Evolutionary conservation across 2,888 invertebrate species (phyloP).

Genomic region (Phoenoteleia sp.): DNA sequence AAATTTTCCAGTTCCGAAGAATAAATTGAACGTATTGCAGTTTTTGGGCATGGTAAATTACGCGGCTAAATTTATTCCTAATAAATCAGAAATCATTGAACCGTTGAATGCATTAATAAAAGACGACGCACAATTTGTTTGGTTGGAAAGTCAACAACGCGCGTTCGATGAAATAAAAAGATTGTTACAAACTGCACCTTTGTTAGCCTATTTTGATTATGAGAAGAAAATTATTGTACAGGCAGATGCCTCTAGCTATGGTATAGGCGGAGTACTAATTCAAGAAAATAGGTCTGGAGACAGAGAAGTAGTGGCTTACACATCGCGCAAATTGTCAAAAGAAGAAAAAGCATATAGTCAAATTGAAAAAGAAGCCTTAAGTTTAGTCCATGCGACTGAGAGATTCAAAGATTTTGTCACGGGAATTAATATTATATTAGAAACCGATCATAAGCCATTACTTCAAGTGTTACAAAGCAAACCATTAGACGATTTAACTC

Average conservation of each 20-base stretch:
- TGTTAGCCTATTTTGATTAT: slow-evolving; percentile 79
- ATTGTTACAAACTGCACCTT: slow-evolving; percentile 75
- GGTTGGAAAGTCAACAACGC: slow-evolving; percentile 69
- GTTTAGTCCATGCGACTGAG: slow-evolving; percentile 80
- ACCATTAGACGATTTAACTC: slow-evolving; percentile 80
- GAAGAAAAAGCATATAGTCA: slow-evolving; percentile 82
- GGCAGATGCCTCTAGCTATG: slow-evolving; percentile 80
- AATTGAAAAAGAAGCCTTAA: slow-evolving; percentile 84
- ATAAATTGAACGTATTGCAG: slow-evolving; percentile 70
- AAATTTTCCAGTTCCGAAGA: slow-evolving; percentile 69
- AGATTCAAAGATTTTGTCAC: slow-evolving; percentile 80
- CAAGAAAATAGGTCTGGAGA: slow-evolving; percentile 73
- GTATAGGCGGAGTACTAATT: slow-evolving; percentile 79
- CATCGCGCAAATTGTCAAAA: not conserved
- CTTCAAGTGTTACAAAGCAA: slow-evolving; percentile 81
- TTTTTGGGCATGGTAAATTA: slow-evolving; percentile 74
- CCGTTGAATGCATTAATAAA: slow-evolving; percentile 72
- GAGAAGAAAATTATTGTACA: slow-evolving; percentile 58
- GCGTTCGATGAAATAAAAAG: slow-evolving; percentile 78
- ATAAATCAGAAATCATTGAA: slow-evolving; percentile 72
- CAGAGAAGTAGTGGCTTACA: slow-evolving; percentile 79
- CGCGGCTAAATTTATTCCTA: slow-evolving; percentile 71
- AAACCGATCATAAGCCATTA: slow-evolving; percentile 84
- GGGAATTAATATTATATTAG: slow-evolving; percentile 77
- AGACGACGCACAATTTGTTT: slow-evolving; percentile 65